Evolutionary conservation across 2,888 invertebrate genomes (phyloP).

Genomic region (Melieria omissa): DNA sequence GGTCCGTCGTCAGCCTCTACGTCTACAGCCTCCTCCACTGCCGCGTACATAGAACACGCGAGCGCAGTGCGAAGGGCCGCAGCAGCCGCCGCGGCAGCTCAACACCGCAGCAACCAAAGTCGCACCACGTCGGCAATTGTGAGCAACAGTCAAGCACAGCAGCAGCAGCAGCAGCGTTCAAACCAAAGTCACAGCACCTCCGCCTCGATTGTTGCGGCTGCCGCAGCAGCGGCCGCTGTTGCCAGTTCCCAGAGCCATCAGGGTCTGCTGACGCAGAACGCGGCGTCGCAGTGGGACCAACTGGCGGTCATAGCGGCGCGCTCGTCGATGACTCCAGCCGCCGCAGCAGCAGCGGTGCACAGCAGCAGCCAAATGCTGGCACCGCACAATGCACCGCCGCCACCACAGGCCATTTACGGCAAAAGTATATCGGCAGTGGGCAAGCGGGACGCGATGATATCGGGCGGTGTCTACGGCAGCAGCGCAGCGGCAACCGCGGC

Average conservation of each 20-base stretch:
- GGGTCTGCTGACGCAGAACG: conserved; percentile 52
- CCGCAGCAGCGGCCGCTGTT: conserved; percentile 35
- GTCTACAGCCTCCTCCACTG: conserved; percentile 17
- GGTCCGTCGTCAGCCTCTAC: conserved; percentile 45
- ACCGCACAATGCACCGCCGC: conserved; percentile 42
- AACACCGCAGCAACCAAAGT: conserved; percentile 61
- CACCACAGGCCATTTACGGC: conserved; percentile 49
- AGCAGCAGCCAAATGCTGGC: conserved; percentile 49
- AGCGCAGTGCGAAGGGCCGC: conserved; percentile 46
- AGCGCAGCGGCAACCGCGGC: conserved; percentile 49
- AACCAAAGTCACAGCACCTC: conserved; percentile 26
- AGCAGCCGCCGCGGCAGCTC: conserved; percentile 44
- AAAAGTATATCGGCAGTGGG: conserved; percentile 53
- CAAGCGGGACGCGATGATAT: conserved; percentile 67
- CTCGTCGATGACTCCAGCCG: conserved; percentile 54
- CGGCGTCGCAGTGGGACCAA: conserved; percentile 64
- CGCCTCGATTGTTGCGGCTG: conserved; percentile 20
- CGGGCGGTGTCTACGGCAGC: conserved; percentile 59
- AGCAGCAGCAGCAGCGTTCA: conserved; percentile 39
- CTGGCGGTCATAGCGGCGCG: conserved; percentile 59
- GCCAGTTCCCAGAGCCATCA: conserved; percentile 41
- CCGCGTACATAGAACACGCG: conserved; percentile 39
- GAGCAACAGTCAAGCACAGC: conserved; percentile 53
- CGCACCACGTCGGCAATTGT: conserved; percentile 46
- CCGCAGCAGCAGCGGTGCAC: conserved; percentile 31